Conservation (phyloP, 2,113 vertebrate species). For the Apodemus sylvaticus region DNA sequence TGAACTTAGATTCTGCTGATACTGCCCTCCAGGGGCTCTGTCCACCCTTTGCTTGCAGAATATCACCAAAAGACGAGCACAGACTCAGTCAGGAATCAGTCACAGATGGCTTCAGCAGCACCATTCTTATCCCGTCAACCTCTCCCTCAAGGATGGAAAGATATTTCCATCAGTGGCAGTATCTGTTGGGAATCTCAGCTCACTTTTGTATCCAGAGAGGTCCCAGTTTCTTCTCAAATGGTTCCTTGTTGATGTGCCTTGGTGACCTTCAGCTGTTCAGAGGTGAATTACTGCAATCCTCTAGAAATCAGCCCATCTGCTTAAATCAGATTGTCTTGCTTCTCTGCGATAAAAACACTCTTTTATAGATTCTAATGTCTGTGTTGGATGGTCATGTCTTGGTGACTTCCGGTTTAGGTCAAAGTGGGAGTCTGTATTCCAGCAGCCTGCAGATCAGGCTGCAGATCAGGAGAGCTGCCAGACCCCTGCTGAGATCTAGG, state of each 20-base stretch:
- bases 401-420: background rate
- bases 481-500: background rate
- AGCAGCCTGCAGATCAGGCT: fast-evolving
- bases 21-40: background rate
- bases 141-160: background rate
- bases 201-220: background rate
- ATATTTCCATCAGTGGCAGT: background rate
- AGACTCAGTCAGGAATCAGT: fast-evolving
- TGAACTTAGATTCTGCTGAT: background rate
- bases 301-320: background rate
- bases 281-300: background rate
- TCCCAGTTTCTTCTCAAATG: background rate
- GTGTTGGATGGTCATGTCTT: background rate
- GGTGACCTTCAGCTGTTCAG: background rate
- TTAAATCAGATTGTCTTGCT: background rate
- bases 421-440: background rate
- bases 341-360: background rate
- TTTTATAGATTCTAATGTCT: fast-evolving
- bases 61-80: background rate
- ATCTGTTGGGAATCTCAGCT: background rate
- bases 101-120: background rate
- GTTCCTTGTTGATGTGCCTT: too few species aligned
- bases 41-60: background rate
- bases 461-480: background rate
- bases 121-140: background rate